Base-by-base conservation (phyloP, 2,113 vertebrate species). In the Oophaga pumilio region DNA sequence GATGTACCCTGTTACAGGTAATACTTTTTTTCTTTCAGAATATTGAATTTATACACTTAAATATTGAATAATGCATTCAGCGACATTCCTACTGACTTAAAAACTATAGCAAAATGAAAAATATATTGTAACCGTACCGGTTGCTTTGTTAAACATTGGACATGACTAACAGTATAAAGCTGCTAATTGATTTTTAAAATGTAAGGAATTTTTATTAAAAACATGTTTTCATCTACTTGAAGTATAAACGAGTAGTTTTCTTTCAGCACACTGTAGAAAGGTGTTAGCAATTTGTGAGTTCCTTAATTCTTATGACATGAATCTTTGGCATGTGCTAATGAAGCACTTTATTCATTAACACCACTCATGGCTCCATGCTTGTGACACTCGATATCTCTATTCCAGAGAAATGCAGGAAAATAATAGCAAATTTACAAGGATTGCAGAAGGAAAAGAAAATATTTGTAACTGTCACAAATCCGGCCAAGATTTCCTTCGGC, bases 311-410 rank as follows among this genome's bases (percentile, higher is more conserved):
- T 71, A 20, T 53, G 64, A 33, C 66, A 71, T 28, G 17, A 71
- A 22, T 71, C 49, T 73, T 9, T 84, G 66, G 28, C 82, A 84
- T 71, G 82, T 84, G 82, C 73, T 56, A 57, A 84, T 73, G 69
- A 84, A 33, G 13, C 24, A 57, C 18, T n/a, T 84, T 73, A 50
- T 74, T 53, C 50, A 53, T 84, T 84, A 84, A 26, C 82, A 84
- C 68, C 26, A 28, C 43, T 43, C 69, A 50, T 13, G 80, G 17
- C 15, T 62, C 17, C 9, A 8, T 22, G 24, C n/a, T 79, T 33
- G 56, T 20, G 52, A 79, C 52, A 79, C 17, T 59, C 13, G 3
- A 57, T 56, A 59, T 57, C 71, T 50, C 43, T 74, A 50, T 74
- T 74, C 43, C 18, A 74, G 33, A 74, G 43, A 11, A 74, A 74